phyloP scores from a whole-genome alignment of 64 coral and sea anemone species.

The Orbicella faveolata region DNA sequence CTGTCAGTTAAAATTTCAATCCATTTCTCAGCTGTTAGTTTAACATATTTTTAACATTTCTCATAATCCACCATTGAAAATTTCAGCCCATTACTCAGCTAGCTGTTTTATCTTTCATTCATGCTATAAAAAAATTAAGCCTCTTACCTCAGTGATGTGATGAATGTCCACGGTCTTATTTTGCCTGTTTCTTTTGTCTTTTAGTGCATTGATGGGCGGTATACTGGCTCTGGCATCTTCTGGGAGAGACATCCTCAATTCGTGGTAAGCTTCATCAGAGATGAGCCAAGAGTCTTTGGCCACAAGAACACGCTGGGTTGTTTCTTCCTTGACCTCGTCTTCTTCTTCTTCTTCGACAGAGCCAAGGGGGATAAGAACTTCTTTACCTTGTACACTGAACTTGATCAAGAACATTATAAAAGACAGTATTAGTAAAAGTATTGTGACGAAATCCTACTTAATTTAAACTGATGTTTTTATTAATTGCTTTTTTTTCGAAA shows the following conservation, averaged over 20 bases:
- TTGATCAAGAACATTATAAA: background rate
- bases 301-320: background rate
- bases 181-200: background rate
- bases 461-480: too few relatives aligned
- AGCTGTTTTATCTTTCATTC: too few relatives aligned
- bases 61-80: too few relatives aligned
- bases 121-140: too few relatives aligned
- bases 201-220: conserved; percentile 14
- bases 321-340: background rate
- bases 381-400: background rate
- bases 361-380: background rate
- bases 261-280: conserved; percentile 58
- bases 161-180: conserved; percentile 31
- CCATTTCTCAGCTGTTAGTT: too few relatives aligned
- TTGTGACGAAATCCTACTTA: too few relatives aligned
- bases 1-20: too few relatives aligned
- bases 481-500: too few relatives aligned
- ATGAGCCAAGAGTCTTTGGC: conserved; percentile 40
- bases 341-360: too few relatives aligned
- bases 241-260: conserved; percentile 29
- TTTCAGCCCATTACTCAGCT: too few relatives aligned
- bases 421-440: too few relatives aligned
- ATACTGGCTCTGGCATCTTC: background rate
- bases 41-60: too few relatives aligned
- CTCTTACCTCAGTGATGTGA: background rate